Conservation (phyloP, 2,113 vertebrate species). For the Gambusia affinis region DNA sequence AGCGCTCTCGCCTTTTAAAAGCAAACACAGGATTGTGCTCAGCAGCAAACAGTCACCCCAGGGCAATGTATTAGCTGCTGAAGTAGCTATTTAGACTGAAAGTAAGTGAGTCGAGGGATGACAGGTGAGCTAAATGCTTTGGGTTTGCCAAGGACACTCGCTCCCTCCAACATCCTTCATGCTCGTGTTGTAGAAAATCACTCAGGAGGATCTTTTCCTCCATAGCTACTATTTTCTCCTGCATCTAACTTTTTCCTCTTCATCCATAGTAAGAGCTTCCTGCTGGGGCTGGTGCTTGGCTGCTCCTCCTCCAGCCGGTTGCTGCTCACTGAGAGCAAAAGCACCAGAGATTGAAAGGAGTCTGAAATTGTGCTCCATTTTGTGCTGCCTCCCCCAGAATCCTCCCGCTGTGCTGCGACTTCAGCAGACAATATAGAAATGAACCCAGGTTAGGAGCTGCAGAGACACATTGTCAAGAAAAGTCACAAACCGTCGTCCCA, state of each 20-base stretch:
- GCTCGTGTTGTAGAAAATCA: conserved; percentile 13
- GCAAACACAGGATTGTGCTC: conserved; percentile 55
- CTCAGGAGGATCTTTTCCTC: conserved; percentile 6
- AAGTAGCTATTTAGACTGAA: conserved; percentile 67
- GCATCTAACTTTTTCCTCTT: conserved; percentile 13
- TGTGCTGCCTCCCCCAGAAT: conserved; percentile 13
- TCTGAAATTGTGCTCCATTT: conserved; percentile 22
- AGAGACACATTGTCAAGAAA: conserved; percentile 40
- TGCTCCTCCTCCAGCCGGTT: conserved; percentile 23
- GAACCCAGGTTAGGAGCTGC: conserved; percentile 17
- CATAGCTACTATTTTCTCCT: conserved; percentile 3
- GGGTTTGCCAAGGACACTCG: conserved; percentile 54
- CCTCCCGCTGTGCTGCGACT: conserved; percentile 50
- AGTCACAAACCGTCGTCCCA: conserved; percentile 22
- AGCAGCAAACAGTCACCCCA: conserved; percentile 40
- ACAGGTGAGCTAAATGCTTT: conserved; percentile 60
- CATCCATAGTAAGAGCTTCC: conserved; percentile 28
- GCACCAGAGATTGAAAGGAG: conserved; percentile 48
- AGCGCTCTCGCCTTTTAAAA: conserved; percentile 45
- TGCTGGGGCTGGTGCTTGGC: conserved; percentile 35
- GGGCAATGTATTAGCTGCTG: conserved; percentile 62
- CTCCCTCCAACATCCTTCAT: neutral
- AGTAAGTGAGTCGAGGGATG: conserved; percentile 57
- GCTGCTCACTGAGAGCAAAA: conserved; percentile 40
- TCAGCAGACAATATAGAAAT: conserved; percentile 24